These are phyloP conservation scores for Forbesichthys agassizii DNA, from an alignment of 2,113 vertebrate genomes.

Conservation along the genomic window DNA sequence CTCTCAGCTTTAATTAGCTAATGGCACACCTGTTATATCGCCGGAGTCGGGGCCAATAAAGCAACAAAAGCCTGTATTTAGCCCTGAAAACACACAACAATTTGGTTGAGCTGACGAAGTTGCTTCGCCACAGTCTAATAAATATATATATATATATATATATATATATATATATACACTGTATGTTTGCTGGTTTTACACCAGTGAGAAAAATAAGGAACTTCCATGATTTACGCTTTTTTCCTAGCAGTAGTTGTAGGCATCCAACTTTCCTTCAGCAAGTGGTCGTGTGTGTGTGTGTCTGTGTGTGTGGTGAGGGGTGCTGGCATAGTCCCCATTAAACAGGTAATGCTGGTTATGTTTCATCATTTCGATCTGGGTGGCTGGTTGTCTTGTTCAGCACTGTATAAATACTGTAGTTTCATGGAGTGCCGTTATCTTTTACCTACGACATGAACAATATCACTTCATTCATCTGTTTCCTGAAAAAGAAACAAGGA, in stretches of 20 bases:
- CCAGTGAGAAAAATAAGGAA: constrained; percentile 62
- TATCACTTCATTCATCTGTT: neutral
- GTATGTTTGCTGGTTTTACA: constrained; percentile 67
- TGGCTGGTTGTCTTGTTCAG: neutral
- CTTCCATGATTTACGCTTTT: constrained; percentile 67
- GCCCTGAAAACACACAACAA: constrained; percentile 51
- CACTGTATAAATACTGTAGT: neutral
- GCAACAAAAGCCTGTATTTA: constrained; percentile 73
- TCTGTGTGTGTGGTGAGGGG: neutral
- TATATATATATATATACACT: constrained; percentile 61
- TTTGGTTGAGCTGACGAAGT: constrained; percentile 55
- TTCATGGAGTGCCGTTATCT: too few species aligned
- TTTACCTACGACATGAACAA: neutral
- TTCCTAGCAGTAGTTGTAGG: constrained; percentile 33
- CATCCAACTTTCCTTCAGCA: constrained; percentile 68
- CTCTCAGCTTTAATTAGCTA: constrained; percentile 77
- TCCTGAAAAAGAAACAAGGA: constrained; percentile 3
- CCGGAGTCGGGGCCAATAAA: constrained; percentile 66
- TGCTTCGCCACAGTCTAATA: constrained; percentile 60
- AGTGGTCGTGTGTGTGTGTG: constrained; percentile 43
- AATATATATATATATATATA: constrained; percentile 70
- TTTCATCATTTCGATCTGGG: constrained; percentile 36
- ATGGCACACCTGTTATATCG: constrained; percentile 69
- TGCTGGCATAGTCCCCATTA: constrained; percentile 33
- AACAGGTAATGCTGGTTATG: constrained; percentile 39